A percentile compares a stretch with the other conserved stretches of the same genome.
These are phyloP conservation scores for Romanogobio albipinnatus DNA, from an alignment of 2,113 vertebrate genomes.

Conservation along the genomic window DNA sequence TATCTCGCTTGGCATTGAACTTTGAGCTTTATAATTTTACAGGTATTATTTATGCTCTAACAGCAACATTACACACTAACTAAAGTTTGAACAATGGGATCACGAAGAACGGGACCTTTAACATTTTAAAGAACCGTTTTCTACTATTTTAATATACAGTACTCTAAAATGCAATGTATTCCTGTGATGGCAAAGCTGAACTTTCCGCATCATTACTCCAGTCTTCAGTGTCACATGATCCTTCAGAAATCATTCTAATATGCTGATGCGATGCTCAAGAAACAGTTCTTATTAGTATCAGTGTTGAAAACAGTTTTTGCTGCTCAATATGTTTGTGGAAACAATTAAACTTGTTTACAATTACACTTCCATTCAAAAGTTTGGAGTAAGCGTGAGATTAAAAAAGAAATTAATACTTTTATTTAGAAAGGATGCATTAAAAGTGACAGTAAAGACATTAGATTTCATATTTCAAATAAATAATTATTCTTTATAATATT, in stretches of 20 bases:
- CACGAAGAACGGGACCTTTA: no score
- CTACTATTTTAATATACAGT: neutral
- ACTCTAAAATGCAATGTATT: neutral
- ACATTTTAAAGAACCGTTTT: neutral
- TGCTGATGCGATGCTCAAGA: neutral
- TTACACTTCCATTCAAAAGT: neutral
- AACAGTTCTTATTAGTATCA: neutral
- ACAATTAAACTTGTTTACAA: no score
- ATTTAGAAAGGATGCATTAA: neutral
- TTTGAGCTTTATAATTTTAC: no score
- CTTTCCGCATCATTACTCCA: no score
- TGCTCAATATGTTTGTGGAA: neutral
- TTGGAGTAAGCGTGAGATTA: neutral
- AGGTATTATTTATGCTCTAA: no score
- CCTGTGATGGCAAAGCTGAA: no score
- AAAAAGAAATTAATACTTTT: no score
- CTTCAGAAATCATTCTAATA: neutral
- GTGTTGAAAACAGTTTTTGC: neutral
- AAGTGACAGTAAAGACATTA: neutral
- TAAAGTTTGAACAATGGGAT: no score
- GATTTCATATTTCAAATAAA: neutral
- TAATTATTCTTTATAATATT: no score
- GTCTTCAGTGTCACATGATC: neutral
- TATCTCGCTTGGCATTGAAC: no score
- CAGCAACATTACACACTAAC: no score